Evolutionary conservation across 2,888 invertebrate genomes (phyloP).

Genomic region (Phorcus lineatus): DNA sequence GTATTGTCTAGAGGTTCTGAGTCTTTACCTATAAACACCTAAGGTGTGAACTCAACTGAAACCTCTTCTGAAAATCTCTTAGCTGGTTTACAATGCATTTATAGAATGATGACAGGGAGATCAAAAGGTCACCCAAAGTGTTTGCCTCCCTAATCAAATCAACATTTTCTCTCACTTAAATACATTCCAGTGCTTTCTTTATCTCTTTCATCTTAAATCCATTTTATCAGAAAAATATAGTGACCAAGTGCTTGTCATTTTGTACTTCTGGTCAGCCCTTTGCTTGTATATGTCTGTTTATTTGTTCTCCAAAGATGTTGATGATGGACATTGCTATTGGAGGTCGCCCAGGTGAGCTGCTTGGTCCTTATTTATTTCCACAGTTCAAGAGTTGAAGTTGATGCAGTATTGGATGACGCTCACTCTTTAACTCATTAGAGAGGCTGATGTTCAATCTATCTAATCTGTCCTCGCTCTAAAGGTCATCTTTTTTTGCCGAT

Average conservation of each 20-base stretch:
- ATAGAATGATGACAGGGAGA: neutral
- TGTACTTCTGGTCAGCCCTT: neutral
- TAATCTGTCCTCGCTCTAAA: neutral
- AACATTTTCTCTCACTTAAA: constrained; percentile 3
- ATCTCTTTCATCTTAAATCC: constrained; percentile 13
- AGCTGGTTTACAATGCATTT: too few relatives aligned
- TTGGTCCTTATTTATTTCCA: neutral
- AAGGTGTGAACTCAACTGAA: too few relatives aligned
- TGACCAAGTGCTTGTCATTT: constrained; percentile 4
- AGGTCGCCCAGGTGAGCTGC: neutral
- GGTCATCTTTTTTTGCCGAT: neutral
- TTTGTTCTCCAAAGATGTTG: constrained; percentile 1
- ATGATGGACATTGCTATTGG: neutral
- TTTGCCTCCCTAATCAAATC: neutral
- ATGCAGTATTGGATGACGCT: too few relatives aligned
- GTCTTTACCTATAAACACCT: too few relatives aligned
- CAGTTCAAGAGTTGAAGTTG: constrained; percentile 10
- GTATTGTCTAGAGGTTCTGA: too few relatives aligned
- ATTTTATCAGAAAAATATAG: constrained; percentile 23
- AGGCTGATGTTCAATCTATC: too few relatives aligned
- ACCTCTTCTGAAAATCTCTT: too few relatives aligned
- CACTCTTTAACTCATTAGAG: too few relatives aligned
- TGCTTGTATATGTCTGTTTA: neutral
- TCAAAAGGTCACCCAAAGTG: neutral
- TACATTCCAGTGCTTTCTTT: neutral